Percentiles rank a stretch among this genome's conserved stretches.
phyloP scores from a whole-genome alignment of 2,113 vertebrate genomes.

The Vulpes lagopus region DNA sequence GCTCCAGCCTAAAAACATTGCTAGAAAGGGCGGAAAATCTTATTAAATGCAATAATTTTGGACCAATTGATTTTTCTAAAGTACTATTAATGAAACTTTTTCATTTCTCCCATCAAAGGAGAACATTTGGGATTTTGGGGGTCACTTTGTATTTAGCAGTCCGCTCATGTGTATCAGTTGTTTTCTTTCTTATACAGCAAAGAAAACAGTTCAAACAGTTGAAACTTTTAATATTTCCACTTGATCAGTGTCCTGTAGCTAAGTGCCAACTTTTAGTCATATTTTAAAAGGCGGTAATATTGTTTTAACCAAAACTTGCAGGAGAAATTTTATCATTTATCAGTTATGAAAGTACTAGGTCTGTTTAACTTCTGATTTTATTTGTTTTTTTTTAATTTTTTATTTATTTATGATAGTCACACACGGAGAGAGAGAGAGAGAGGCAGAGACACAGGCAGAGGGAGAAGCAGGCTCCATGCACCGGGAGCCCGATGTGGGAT shows the following conservation, averaged over 20 bases:
- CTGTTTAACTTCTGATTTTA: conserved; percentile 10
- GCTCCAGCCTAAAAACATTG: not conserved
- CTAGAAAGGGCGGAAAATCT: not conserved
- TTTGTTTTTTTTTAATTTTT: too few species aligned
- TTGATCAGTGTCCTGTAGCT: not conserved
- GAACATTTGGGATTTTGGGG: conserved; percentile 20
- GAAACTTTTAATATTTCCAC: conserved; percentile 45
- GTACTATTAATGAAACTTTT: not conserved
- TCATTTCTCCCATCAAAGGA: conserved; percentile 34
- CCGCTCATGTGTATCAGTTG: not conserved
- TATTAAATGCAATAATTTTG: conserved; percentile 46
- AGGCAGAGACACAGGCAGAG: too few species aligned
- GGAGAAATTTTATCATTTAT: not conserved
- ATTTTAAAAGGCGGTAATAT: not conserved
- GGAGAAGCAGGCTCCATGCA: too few species aligned
- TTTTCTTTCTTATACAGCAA: not conserved
- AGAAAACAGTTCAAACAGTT: not conserved
- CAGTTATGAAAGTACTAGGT: not conserved
- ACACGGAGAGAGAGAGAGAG: too few species aligned
- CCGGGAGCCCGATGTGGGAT: too few species aligned
- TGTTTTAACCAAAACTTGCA: not conserved
- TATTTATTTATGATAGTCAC: too few species aligned
- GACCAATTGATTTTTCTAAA: conserved; percentile 37
- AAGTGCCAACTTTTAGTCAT: not conserved
- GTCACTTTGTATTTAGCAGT: not conserved